Base-by-base conservation (phyloP, 2,113 vertebrate species). In the Phaethornis superciliosus region DNA sequence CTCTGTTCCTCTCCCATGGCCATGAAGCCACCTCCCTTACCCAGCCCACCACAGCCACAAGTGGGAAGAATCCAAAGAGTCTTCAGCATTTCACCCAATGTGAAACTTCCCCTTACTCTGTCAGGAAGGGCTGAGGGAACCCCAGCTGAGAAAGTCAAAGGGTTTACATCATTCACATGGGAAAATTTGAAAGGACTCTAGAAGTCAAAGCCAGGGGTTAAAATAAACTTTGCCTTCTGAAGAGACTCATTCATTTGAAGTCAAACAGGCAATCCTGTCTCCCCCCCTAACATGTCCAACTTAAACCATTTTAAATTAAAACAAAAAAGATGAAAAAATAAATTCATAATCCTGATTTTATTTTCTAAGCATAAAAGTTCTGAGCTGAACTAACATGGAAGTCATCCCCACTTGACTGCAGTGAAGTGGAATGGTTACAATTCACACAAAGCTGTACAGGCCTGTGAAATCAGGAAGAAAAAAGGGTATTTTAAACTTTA, bases 31-130 rank as follows among this genome's bases (percentile, higher is more conserved):
- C 56, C 69, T 79, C 7, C 8, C 12, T 11, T 28, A 10, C 55
- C 49, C 8, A 84, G 52, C 26, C 32, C 0, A 0, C 47, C 52
- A 60, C 56, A 58, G 9, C 62, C 37, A 17, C 0, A 1, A 23
- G 20, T 1, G 0, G 49, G 49, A 33, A 79, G 70, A 80, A 24
- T 12, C 62, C 60, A n/a, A 2, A 33, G 42, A 46, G 27, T 3
- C 11, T 52, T 26, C 26, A 44, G 19, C 37, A 28, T 55, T 84
- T 84, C 24, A 58, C 14, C 54, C 8, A 0, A n/a, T 8, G 28
- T 19, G 60, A 83, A 77, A 83, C 5, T 83, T 86, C 37, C 47
- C 56, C 47, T 78, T 55, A 7, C 20, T 67, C 55, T 93, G 76
- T 10, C 58, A 81, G 58, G 44, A 86, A 70, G 15, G 28, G 7